These are phyloP conservation scores for Bucorvus abyssinicus DNA, from an alignment of 2,797 vertebrate genomes.

Conservation along the genomic window DNA sequence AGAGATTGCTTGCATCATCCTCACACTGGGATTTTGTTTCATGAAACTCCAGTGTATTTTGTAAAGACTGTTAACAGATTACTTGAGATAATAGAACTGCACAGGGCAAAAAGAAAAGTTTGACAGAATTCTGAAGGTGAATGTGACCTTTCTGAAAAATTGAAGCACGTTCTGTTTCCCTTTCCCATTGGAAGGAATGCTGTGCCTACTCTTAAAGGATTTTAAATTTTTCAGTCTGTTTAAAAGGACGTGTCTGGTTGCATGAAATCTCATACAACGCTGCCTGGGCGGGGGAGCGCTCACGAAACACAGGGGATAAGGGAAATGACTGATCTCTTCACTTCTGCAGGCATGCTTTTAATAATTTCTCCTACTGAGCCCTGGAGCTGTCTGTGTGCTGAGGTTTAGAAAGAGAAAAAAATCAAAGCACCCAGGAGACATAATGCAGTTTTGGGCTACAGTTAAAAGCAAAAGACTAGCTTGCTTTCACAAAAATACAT, in stretches of 20 bases:
- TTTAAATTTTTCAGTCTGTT: constrained; percentile 20
- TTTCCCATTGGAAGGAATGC: background rate
- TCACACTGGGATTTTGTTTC: background rate
- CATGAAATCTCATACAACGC: constrained; percentile 25
- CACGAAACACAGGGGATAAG: background rate
- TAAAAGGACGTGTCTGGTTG: background rate
- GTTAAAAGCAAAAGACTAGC: constrained; percentile 49
- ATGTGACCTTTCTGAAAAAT: constrained; percentile 11
- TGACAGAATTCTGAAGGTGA: constrained; percentile 23
- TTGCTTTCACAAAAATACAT: constrained; percentile 54
- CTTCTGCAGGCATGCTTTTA: constrained; percentile 59
- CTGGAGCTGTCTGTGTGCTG: constrained; percentile 44
- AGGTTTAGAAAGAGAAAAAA: constrained; percentile 46
- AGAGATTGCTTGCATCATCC: background rate
- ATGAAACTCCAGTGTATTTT: background rate
- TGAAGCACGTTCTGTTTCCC: background rate
- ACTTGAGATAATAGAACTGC: background rate
- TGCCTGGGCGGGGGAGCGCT: background rate
- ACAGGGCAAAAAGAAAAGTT: background rate
- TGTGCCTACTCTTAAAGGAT: background rate
- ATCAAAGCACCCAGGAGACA: constrained; percentile 57
- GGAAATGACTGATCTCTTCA: constrained; percentile 53
- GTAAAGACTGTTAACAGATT: background rate
- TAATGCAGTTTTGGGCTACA: constrained; percentile 53
- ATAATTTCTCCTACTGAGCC: constrained; percentile 63